phyloP scores from a whole-genome alignment of 2,113 vertebrate genomes.

The Lasiurus cinereus region DNA sequence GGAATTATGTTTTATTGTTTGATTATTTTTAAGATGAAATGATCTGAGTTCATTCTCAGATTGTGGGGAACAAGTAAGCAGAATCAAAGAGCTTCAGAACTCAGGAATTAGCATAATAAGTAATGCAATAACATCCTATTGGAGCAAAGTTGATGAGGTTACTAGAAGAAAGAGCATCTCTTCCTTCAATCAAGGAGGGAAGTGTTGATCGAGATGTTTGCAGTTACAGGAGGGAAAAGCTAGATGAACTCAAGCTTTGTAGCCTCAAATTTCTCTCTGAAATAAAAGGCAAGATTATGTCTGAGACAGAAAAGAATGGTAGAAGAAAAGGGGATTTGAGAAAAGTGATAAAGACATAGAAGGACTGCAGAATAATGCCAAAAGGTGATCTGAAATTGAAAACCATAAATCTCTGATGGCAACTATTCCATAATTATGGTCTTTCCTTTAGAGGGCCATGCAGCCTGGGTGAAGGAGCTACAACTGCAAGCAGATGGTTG shows the following conservation, averaged over 20 bases:
- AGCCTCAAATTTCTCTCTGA: conserved; percentile 18
- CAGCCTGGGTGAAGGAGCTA: neutral
- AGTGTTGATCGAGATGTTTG: neutral
- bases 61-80: neutral
- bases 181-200: neutral
- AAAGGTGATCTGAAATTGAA: conserved; percentile 9
- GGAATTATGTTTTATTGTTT: neutral
- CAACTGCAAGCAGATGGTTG: conserved; percentile 44
- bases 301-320: neutral
- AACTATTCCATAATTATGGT: neutral
- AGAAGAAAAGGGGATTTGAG: conserved; percentile 8
- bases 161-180: neutral
- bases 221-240: neutral
- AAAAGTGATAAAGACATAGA: neutral
- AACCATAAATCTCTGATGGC: neutral
- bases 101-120: neutral
- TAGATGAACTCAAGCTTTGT: neutral
- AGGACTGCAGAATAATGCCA: neutral
- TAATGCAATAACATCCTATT: neutral
- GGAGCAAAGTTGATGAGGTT: neutral
- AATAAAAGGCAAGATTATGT: conserved; percentile 15
- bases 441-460: neutral
- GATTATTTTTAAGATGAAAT: neutral
- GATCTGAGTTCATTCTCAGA: neutral
- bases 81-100: conserved; percentile 29